phyloP scores from a whole-genome alignment of 2,888 invertebrate genomes.

The Sialis lutaria region DNA sequence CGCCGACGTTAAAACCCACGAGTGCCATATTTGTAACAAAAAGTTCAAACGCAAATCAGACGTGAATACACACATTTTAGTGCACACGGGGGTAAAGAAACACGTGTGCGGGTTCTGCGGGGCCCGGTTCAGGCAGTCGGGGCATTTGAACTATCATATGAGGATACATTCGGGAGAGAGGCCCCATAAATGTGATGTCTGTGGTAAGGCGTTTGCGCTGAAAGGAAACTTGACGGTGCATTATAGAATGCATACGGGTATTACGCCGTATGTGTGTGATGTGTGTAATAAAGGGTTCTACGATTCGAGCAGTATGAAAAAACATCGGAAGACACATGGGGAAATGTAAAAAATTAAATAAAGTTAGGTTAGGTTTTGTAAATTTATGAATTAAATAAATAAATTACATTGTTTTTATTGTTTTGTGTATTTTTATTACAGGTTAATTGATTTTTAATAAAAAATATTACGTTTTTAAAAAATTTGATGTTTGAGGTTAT shows the following conservation, averaged over 20 bases:
- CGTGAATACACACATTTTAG: slow-evolving; percentile 17
- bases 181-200: slow-evolving; percentile 9
- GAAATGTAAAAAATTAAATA: no score
- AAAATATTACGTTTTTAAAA: no score
- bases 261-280: slow-evolving; percentile 11
- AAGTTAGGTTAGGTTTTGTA: no score
- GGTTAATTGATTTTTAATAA: no score
- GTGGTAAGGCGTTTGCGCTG: slow-evolving; percentile 9
- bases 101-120: slow-evolving; percentile 10
- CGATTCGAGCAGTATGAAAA: slow-evolving; percentile 12
- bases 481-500: no score
- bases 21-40: slow-evolving; percentile 16
- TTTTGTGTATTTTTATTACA: no score
- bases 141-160: slow-evolving; percentile 9
- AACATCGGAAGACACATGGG: slow-evolving; percentile 10
- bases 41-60: slow-evolving; percentile 17
- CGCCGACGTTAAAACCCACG: slow-evolving; percentile 16
- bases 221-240: slow-evolving; percentile 12
- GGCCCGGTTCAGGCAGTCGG: slow-evolving; percentile 8
- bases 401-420: no score
- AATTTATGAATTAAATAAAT: no score
- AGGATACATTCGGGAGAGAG: slow-evolving; percentile 10
- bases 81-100: slow-evolving; percentile 19
- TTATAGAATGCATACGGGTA: slow-evolving; percentile 11
- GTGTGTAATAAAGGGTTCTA: slow-evolving; percentile 12